Conservation (phyloP, 2,797 vertebrate species). For the Lycodopsis pacificus region DNA sequence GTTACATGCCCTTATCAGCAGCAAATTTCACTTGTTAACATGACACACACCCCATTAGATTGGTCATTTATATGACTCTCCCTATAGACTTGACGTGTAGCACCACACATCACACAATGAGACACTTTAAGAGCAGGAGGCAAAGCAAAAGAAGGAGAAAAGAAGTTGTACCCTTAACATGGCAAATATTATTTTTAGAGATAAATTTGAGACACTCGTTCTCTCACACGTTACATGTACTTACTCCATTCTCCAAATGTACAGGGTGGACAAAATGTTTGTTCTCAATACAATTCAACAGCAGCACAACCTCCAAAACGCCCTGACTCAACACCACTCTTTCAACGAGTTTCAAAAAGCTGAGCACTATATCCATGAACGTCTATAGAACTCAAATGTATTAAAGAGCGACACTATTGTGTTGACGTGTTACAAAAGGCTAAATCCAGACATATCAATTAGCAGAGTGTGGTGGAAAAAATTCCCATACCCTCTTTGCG, state of each 20-base stretch:
- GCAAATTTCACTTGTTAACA: no score
- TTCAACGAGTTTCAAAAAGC: neutral
- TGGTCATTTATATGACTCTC: no score
- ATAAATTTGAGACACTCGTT: neutral
- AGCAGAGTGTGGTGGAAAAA: no score
- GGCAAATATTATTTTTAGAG: neutral
- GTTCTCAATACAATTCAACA: neutral
- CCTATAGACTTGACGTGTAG: no score
- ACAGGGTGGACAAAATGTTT: neutral
- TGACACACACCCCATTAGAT: no score
- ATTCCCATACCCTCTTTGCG: no score
- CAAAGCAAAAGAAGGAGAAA: neutral
- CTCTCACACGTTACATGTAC: neutral
- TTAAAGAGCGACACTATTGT: neutral
- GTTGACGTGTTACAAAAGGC: neutral
- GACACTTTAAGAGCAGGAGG: no score
- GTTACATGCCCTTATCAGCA: slow-evolving; percentile 10
- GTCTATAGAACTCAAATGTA: neutral
- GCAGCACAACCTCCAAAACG: neutral
- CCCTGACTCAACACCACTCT: neutral
- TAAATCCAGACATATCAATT: neutral
- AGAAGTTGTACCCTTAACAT: neutral
- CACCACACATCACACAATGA: no score
- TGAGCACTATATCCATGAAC: neutral
- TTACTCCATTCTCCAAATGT: neutral